A percentile compares a stretch with the other conserved stretches of the same genome.
These are phyloP conservation scores for Phylloscopus collybita DNA, from an alignment of 2,797 vertebrate species.

Conservation along the genomic window DNA sequence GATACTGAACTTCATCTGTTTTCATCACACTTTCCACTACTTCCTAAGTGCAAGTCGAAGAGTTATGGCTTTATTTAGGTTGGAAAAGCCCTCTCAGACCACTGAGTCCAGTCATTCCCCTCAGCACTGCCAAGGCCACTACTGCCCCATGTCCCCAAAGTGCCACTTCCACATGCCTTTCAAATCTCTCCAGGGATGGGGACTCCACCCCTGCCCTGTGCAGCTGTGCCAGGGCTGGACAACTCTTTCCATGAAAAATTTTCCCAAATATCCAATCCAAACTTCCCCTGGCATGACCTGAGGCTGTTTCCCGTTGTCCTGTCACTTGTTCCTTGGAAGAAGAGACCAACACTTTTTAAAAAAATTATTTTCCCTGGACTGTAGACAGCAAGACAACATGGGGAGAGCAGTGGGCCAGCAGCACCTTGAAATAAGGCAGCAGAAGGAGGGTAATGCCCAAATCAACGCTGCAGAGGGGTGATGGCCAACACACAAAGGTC, in stretches of 20 bases:
- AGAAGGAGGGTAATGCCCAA: neutral
- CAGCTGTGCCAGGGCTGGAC: neutral
- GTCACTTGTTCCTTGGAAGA: neutral
- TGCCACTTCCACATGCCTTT: neutral
- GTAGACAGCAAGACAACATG: neutral
- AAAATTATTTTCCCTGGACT: neutral
- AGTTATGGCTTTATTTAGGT: neutral
- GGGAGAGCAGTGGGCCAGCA: neutral
- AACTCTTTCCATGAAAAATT: neutral
- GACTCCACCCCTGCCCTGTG: neutral
- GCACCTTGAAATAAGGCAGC: neutral
- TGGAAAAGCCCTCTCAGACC: neutral
- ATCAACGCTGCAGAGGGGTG: neutral
- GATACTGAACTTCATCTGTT: neutral
- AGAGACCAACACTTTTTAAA: accelerated
- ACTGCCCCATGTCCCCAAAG: neutral
- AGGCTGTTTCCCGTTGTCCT: neutral
- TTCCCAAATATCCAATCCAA: neutral
- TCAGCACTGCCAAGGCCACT: neutral
- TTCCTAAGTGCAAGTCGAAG: neutral
- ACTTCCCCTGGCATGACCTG: neutral
- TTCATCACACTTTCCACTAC: neutral
- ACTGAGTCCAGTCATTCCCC: accelerated
- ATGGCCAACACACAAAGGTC: neutral
- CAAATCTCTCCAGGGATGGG: neutral